Base-by-base conservation (phyloP, 2,888 invertebrate genomes). In the Scrobipalpa costella region DNA sequence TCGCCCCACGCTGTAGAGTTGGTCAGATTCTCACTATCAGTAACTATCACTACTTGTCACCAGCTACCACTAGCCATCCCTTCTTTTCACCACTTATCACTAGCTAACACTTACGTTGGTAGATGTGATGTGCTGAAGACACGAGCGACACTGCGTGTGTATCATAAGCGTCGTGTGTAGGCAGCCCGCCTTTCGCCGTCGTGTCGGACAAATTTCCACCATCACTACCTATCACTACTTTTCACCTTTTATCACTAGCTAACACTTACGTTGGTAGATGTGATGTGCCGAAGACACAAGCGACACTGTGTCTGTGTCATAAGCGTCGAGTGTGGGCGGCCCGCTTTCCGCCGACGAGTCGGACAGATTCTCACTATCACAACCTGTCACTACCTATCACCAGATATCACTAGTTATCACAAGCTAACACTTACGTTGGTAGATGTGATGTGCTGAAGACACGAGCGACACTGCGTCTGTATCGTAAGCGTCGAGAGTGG, bases 241-340 rank as follows among this genome's bases (percentile, higher is more conserved):
- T n/a, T n/a, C 27, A 27, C 27, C 5, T 3, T 2, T 27, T 27
- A n/a, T n/a, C n/a, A 34, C 34, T 7, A 13, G 47, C 7, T 49
- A n/a, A 8, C 19, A 52, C 94, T 94, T 88, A 95, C 95, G 88
- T 89, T 95, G 95, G 86, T 95, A 95, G 82, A 95, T 93, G 83
- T 95, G 94, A 72, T 94, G 93, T 69, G 94, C 93, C 63, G 95
- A 94, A 66, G 95, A 95, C 68, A 95, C 94, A 67, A 95, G 92
- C 47, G 95, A 95, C 64, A 94, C 93, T 64, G 94, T 94, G 84
- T 95, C 95, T 69, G 94, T 93, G 79, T 95, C 8, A 2, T 8
- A 38, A 38, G 38, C 38, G 11, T n/a, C n/a, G n/a, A n/a, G n/a
- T n/a, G 93, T 92, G n/a, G n/a, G n/a, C n/a, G n/a, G n/a, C n/a